These are phyloP conservation scores for Seriola rivoliana DNA, from an alignment of 2,113 vertebrate species.

Conservation along the genomic window DNA sequence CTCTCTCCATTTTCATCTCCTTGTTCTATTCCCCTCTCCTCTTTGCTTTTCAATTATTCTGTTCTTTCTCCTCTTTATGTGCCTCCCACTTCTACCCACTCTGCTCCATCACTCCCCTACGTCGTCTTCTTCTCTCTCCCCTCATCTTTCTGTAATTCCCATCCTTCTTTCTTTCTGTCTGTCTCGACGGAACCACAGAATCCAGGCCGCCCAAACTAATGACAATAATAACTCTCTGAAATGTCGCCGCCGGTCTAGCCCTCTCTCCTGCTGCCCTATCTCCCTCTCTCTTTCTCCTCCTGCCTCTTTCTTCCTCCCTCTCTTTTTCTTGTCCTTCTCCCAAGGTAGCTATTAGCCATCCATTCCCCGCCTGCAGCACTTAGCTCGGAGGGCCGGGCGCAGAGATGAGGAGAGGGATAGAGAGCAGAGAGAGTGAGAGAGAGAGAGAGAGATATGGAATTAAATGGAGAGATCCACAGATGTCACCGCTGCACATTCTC, in stretches of 20 bases:
- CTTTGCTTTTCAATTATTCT: conserved; percentile 69
- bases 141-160: conserved; percentile 54
- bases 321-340: conserved; percentile 71
- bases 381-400: conserved; percentile 73
- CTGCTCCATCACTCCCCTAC: conserved; percentile 55
- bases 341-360: conserved; percentile 84
- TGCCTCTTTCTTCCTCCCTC: conserved; percentile 49
- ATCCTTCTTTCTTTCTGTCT: conserved; percentile 15
- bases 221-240: conserved; percentile 85
- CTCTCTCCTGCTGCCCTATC: conserved; percentile 31
- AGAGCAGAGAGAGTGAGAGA: conserved; percentile 29
- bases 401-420: conserved; percentile 55
- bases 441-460: conserved; percentile 73
- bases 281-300: conserved; percentile 21
- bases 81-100: conserved; percentile 42
- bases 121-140: conserved; percentile 33
- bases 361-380: conserved; percentile 81
- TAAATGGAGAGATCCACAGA: conserved; percentile 82
- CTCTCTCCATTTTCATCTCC: conserved; percentile 53
- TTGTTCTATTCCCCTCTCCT: conserved; percentile 57
- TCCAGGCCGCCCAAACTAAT: conserved; percentile 81
- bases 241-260: conserved; percentile 70
- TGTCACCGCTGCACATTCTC: conserved; percentile 79
- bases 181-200: conserved; percentile 58
- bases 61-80: conserved; percentile 46